Percentiles rank a stretch among this genome's conserved stretches.
These are phyloP conservation scores for Horisme vitalbata DNA, from an alignment of 2,888 invertebrate genomes.

Conservation along the genomic window DNA sequence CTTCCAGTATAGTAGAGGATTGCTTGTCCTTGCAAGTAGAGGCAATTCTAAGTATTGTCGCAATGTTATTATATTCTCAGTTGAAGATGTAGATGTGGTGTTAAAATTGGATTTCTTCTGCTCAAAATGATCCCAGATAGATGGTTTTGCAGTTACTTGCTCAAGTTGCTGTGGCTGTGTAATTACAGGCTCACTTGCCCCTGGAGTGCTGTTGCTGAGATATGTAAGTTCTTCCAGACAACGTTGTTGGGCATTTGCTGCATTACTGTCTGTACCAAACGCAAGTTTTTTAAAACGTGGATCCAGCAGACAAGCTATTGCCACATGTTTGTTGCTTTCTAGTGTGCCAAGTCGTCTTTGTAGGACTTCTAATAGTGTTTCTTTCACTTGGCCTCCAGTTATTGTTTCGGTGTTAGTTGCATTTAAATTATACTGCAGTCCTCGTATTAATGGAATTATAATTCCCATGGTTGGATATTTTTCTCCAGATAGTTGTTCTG, in stretches of 20 bases:
- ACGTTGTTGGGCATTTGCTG: neutral
- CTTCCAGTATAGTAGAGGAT: slow-evolving; percentile 22
- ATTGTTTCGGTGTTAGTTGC: slow-evolving; percentile 16
- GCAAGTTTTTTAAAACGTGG: slow-evolving; percentile 21
- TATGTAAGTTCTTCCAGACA: neutral
- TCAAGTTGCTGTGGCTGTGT: slow-evolving; percentile 23
- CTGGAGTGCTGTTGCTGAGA: neutral
- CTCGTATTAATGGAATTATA: slow-evolving; percentile 21
- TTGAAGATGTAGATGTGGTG: slow-evolving; percentile 17
- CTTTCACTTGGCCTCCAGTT: slow-evolving; percentile 9
- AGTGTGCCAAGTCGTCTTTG: slow-evolving; percentile 4
- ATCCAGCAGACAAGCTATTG: slow-evolving; percentile 22
- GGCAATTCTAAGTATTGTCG: slow-evolving; percentile 19
- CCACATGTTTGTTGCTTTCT: slow-evolving; percentile 8
- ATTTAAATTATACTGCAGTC: slow-evolving; percentile 16
- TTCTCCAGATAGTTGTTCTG: slow-evolving; percentile 13
- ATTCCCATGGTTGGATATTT: slow-evolving; percentile 24
- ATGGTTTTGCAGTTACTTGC: slow-evolving; percentile 15
- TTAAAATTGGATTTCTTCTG: slow-evolving; percentile 15
- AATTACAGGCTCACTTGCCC: slow-evolving; percentile 8
- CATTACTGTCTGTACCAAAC: slow-evolving; percentile 14
- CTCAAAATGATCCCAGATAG: slow-evolving; percentile 16
- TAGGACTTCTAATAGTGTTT: slow-evolving; percentile 6
- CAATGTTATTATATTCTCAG: slow-evolving; percentile 19
- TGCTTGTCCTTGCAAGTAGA: slow-evolving; percentile 17